A percentile compares a stretch with the other conserved stretches of the same genome.
Evolutionary conservation across 2,113 vertebrate species (phyloP).

Genomic region (Seriola rivoliana): DNA sequence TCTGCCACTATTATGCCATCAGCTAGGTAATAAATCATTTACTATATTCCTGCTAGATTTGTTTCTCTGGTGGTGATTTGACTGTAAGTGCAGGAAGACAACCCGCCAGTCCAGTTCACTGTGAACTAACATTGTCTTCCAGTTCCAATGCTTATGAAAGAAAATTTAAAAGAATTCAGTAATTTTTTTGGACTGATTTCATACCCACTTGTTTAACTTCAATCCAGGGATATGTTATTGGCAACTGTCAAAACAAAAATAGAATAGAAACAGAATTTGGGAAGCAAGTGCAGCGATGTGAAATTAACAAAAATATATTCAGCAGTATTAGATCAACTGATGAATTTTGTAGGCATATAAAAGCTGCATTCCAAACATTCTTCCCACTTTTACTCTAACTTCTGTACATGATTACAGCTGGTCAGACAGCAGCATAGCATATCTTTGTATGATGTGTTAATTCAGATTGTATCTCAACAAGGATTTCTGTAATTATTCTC

Average conservation of each 20-base stretch:
- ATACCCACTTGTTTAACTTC: not conserved
- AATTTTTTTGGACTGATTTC: not conserved
- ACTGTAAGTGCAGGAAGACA: not conserved
- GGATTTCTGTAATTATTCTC: too few species aligned
- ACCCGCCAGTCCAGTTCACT: not conserved
- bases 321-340: not conserved
- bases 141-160: not conserved
- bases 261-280: not conserved
- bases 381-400: not conserved
- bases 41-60: not conserved
- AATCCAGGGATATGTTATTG: not conserved
- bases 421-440: not conserved
- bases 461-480: too few species aligned
- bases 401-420: not conserved
- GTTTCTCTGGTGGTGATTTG: not conserved
- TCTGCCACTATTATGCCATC: not conserved
- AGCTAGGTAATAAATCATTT: not conserved
- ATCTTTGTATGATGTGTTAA: too few species aligned
- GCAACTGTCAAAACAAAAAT: not conserved
- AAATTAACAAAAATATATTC: not conserved
- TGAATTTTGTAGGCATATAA: not conserved
- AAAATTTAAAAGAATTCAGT: not conserved
- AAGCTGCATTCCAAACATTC: not conserved
- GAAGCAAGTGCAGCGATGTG: not conserved
- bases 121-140: not conserved